Base-by-base conservation (phyloP, 1,140 invertebrate species). In the Sycobia sp. region DNA sequence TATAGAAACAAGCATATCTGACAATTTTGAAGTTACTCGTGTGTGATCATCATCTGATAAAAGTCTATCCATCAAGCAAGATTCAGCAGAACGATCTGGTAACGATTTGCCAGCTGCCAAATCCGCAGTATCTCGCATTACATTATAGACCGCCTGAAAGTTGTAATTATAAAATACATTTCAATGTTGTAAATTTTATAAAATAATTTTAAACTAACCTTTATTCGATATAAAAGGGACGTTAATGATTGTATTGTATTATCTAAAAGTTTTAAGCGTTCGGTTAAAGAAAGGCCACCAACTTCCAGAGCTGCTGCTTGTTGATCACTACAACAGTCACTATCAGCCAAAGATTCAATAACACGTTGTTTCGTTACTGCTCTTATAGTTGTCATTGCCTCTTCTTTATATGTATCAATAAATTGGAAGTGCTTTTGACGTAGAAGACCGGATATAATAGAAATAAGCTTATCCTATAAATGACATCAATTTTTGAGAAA, bases 321-420 rank as follows among this genome's bases (percentile, higher is more conserved):
- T 55, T 82, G 80, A 71, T 82, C 80, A 41, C 78, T 82, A 46
- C 79, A 81, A 66, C 75, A 79, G 55, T 91, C 89, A 68, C 87
- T 85, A 59, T 85, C 86, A 70, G 88, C 86, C 53, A 93, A 79
- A 32, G 90, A 88, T 81, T 93, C 91, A 69, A 93, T 92, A 32
- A 92, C 86, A 66, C 89, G 88, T 82, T 96, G 94, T 82, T 97
- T 97, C 8, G 96, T 88, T 39, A 91, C 87, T 18, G 94, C 89
- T 77, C 94, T 91, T 25, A 97, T 88, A 18, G 94, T 91, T 41
- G 92, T 93, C 61, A 92, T 90, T 10, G 93, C 90, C 82, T 98
- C 96, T 71, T 93, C 89, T 82, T 91, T 90, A 70, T 94, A 96
- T 20, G 87, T 87, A 70, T 96, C 92, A 46, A 97, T 86, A 79